Base-by-base conservation (phyloP, 2,113 vertebrate genomes). In the Numida meleagris region DNA sequence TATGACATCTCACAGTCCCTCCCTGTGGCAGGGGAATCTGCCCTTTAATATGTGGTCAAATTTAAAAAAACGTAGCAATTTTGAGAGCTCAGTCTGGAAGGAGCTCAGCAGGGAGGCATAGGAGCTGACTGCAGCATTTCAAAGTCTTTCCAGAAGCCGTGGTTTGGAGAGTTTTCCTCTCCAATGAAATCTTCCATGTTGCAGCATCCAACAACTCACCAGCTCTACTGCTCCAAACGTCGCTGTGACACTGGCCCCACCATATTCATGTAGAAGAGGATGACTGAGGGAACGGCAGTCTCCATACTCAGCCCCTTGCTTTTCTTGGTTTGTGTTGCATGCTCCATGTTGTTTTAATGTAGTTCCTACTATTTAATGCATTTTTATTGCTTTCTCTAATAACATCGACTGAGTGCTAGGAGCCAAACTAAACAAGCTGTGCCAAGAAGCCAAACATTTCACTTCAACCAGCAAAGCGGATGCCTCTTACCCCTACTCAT, bases 351-450 rank as follows among this genome's bases (percentile, higher is more conserved):
- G 86, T 33, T 95, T 90, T 89, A 96, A 92, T 93, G 90, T 72
- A 93, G 76, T 66, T 94, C 85, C 75, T 93, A 57, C 78, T 86
- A 81, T 95, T 92, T 95, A 82, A 76, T 93, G 79, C 0, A 0
- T 74, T 96, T 95, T 96, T 94, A 95, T 88, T 95, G 92, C 93
- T 97, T 95, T 94, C 86, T 97, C 50, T 92, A 93, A 94, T 91
- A 95, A 94, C 93, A 96, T 58, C 4, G 2, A 58, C 82, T 4
- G 5, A 81, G 61, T 71, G n/a, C 40, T 23, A 38, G 61, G 73
- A 91, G 93, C 95, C 96, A 97, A 96, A 93, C 94, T 40, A 95
- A 96, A 97, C 93, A 94, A 95, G 67, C 72, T 18, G 2, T 78
- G 70, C 88, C 90, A 87, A 88, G 38, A 90, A 97, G 87, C 82